Base-by-base conservation (phyloP, 2,888 invertebrate genomes). In the Cephalotes varians region DNA sequence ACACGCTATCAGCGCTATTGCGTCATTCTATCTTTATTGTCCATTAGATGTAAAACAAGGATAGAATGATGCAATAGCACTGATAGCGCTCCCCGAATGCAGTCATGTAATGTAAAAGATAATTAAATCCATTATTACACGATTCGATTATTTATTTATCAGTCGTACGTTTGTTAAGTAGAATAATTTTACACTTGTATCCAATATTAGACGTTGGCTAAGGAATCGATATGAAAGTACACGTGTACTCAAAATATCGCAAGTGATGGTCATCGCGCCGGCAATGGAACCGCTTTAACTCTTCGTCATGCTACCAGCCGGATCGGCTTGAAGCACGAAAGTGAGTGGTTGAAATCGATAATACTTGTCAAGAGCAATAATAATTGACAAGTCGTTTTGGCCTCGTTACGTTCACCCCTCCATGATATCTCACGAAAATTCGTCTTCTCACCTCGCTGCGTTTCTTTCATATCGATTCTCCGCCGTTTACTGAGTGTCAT, bases 271-370 rank as follows among this genome's bases (percentile, higher is more conserved):
- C 65, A 76, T 47, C 44, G 54, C 56, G 12, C n/a, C 25, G 9
- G 7, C 15, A 4, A 21, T 9, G 37, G 34, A 51, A n/a, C 12
- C 21, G 34, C 15, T 7, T 6, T 28, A 86, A 79, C 87, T 89
- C 79, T 88, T 89, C 86, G 74, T 18, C 76, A 37, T 83, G 40
- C 87, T 92, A 81, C 18, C 58, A 44, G 47, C 90, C 87, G 85
- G 85, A 25, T 90, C 77, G 31, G 40, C 12, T n/a, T 81, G 87
- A 88, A 91, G 87, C 88, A 85, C 76, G 85, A 91, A 92, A 92
- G 91, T 91, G 93, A 92, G 92, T 93, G 92, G 92, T 91, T n/a
- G n/a, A n/a, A n/a, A n/a, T n/a, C n/a, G n/a, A n/a, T n/a, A n/a
- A n/a, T n/a, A n/a, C n/a, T n/a, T n/a, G n/a, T n/a, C n/a, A n/a